Conservation (phyloP, 1,140 invertebrate species). For the Chironomus striatipennis region DNA sequence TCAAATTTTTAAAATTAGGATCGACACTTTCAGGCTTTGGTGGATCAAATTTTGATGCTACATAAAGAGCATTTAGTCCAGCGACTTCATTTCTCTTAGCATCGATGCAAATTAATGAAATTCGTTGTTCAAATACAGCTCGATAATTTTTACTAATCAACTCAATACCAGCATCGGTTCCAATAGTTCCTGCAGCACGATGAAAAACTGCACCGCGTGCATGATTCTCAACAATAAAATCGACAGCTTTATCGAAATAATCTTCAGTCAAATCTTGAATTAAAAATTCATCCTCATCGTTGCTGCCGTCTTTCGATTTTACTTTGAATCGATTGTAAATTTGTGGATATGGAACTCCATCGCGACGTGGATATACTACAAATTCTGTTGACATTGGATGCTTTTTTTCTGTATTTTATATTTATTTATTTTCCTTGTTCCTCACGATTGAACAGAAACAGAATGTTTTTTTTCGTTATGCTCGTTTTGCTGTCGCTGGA, state of each 20-base stretch:
- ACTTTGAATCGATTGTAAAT: not conserved
- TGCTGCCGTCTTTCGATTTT: not conserved
- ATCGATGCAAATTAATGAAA: constrained; percentile 2
- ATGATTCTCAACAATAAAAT: constrained; percentile 16
- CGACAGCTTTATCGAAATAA: constrained; percentile 6
- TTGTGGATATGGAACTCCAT: not conserved
- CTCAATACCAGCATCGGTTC: not conserved
- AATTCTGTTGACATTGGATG: not conserved
- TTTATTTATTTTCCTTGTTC: too few relatives aligned
- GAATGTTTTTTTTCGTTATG: too few relatives aligned
- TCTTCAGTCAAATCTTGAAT: constrained; percentile 18
- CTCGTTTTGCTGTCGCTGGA: too few relatives aligned
- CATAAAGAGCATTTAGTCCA: not conserved
- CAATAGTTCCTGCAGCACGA: not conserved
- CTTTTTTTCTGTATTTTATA: too few relatives aligned
- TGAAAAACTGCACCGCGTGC: constrained; percentile 20
- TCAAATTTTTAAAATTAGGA: not conserved
- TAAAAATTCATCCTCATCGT: not conserved
- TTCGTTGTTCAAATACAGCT: not conserved
- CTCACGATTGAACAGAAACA: too few relatives aligned
- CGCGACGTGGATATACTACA: constrained; percentile 11
- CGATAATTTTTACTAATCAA: not conserved
- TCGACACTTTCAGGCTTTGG: not conserved
- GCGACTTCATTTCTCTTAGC: not conserved
- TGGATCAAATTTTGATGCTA: not conserved